Base-by-base conservation (phyloP, 2,888 invertebrate genomes). In the Drosophila robusta region DNA sequence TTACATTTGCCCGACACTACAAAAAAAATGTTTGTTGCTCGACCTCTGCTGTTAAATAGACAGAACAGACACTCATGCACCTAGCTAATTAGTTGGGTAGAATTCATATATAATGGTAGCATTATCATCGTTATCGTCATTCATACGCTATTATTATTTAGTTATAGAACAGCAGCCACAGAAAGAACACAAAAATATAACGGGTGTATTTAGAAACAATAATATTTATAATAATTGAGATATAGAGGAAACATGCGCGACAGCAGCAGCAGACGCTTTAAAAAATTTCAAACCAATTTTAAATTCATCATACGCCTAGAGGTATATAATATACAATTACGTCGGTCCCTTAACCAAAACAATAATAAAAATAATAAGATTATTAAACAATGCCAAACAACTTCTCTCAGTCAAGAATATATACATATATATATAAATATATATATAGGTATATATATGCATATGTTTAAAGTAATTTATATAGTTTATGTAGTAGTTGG, bases 1-100 rank as follows among this genome's bases (percentile, higher is more conserved):
- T 83, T 86, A 87, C 80, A 80, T 52, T 71, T 58, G 52, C 69
- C 87, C 80, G 70, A 70, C 29, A 79, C 81, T 81, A 81, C 89
- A 52, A 69, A 52, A 57, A 75, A 67, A 73, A 55, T 29, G 73
- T 54, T 45, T 52, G 11, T 60, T 67, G 54, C 67, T 69, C 38
- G 51, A 57, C 16, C 52, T 81, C 61, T 69, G 68, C 55, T 44
- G 49, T 68, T 65, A 39, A 68, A 56, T 61, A 49, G 80, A 85
- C 80, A 85, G 79, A 84, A 80, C 85, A 87, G 70, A 88, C 87
- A 88, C 70, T 86, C 82, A 82, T 82, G 82, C 82, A 82, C 84
- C 89, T 82, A 86, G 66, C 84, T 87, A 86, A 85, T 85, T 80
- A 85, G 69, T 82, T 78, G 58, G 55, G 54, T 70, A 63, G 76